A percentile compares a stretch with the other conserved stretches of the same genome.
phyloP scores from a whole-genome alignment of 2,888 invertebrate species.

The Diarsia dahlii region DNA sequence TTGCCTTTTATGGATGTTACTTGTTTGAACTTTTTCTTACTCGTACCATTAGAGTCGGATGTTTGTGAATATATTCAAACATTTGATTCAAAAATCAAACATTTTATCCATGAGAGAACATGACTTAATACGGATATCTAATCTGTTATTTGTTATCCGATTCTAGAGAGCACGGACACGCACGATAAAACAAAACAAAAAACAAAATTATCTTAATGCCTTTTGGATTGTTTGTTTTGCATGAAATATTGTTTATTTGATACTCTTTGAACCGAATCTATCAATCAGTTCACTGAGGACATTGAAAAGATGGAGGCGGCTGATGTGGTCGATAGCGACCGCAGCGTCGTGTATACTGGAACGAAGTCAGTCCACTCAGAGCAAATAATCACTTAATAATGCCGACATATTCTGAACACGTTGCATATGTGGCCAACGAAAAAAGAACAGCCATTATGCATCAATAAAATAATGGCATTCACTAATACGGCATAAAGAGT shows the following conservation, averaged over 20 bases:
- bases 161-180: conserved; percentile 22
- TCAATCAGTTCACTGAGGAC: conserved; percentile 11
- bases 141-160: conserved; percentile 16
- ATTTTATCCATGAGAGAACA: conserved; percentile 11
- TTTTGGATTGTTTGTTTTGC: conserved; percentile 28
- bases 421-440: not conserved
- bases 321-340: not conserved
- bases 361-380: conserved; percentile 1
- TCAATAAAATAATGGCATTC: conserved; percentile 42
- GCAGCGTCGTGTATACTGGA: conserved; percentile 6
- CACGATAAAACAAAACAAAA: conserved; percentile 23
- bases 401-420: conserved; percentile 17
- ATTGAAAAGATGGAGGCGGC: not conserved
- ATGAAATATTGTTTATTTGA: conserved; percentile 36
- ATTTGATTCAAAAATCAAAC: conserved; percentile 25
- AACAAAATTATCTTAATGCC: conserved; percentile 19
- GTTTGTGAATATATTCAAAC: conserved; percentile 13
- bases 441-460: conserved; percentile 24
- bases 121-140: conserved; percentile 4
- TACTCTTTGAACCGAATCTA: conserved; percentile 14
- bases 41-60: conserved; percentile 35
- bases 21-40: conserved; percentile 48
- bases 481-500: conserved; percentile 32
- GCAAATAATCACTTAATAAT: conserved; percentile 5
- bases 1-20: conserved; percentile 57